Conservation (phyloP, 2,888 invertebrate species). For the Ernsta delagoae region DNA sequence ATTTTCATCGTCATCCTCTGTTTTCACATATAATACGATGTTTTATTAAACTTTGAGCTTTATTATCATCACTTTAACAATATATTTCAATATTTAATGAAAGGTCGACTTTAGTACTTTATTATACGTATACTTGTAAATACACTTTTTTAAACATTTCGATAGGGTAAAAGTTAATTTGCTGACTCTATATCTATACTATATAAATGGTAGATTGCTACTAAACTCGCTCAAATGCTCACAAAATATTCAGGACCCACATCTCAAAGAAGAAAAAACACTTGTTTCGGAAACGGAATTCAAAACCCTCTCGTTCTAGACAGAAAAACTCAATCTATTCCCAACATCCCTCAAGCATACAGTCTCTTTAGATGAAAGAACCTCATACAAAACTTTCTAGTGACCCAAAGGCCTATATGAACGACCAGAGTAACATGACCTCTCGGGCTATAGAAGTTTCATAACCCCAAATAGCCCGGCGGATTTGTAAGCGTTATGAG, state of each 20-base stretch:
- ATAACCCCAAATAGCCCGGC: slow-evolving; percentile 38
- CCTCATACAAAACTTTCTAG: slow-evolving; percentile 54
- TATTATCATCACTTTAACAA: too few relatives aligned
- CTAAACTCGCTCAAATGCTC: neutral
- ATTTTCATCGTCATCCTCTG: too few relatives aligned
- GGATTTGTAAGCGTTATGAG: slow-evolving; percentile 42
- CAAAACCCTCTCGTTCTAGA: slow-evolving; percentile 29
- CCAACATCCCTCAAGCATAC: slow-evolving; percentile 50
- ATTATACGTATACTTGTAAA: too few relatives aligned
- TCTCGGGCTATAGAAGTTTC: slow-evolving; percentile 38
- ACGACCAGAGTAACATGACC: slow-evolving; percentile 49
- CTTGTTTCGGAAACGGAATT: slow-evolving; percentile 25
- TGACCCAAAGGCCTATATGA: slow-evolving; percentile 64
- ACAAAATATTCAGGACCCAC: slow-evolving; percentile 9
- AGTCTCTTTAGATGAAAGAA: slow-evolving; percentile 49
- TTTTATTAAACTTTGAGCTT: too few relatives aligned
- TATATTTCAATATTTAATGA: too few relatives aligned
- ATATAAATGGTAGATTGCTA: neutral
- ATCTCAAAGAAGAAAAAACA: slow-evolving; percentile 8
- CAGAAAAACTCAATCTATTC: slow-evolving; percentile 53
- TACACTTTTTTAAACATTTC: too few relatives aligned
- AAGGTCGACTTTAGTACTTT: too few relatives aligned
- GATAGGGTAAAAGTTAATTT: too few relatives aligned
- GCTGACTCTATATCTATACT: too few relatives aligned
- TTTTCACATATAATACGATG: too few relatives aligned